Conservation (phyloP, 30 jellyfish, hydroid and myxozoan species). For the Rhopilema esculentum region DNA sequence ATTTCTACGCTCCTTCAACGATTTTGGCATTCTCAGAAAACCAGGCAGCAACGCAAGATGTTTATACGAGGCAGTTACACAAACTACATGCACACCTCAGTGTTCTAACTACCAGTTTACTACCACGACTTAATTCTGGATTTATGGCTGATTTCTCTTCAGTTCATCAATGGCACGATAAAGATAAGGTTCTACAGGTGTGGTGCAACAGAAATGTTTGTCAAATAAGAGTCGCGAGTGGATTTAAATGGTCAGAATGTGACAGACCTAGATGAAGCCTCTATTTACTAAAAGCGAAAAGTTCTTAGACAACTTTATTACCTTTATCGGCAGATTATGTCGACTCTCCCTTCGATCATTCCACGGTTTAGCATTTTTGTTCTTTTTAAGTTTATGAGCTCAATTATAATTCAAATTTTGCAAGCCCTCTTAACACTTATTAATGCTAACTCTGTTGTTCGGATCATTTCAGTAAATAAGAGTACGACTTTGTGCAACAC, state of each 20-base stretch:
- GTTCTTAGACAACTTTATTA: not conserved
- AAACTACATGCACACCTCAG: not conserved
- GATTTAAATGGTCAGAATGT: not conserved
- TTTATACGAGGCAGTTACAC: no score
- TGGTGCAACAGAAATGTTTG: not conserved
- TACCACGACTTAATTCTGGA: not conserved
- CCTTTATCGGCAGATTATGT: not conserved
- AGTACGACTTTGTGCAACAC: not conserved
- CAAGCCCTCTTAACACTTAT: not conserved
- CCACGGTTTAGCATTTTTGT: not conserved
- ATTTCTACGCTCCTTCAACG: constrained; percentile 34
- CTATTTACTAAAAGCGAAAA: not conserved
- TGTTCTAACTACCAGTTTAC: not conserved
- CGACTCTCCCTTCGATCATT: not conserved
- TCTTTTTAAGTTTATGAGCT: not conserved
- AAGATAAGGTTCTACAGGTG: not conserved
- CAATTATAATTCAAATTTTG: not conserved
- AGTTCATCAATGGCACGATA: not conserved
- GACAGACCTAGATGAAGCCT: not conserved
- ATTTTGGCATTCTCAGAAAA: constrained; percentile 18
- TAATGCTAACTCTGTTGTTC: not conserved
- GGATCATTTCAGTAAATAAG: not conserved
- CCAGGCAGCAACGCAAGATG: not conserved
- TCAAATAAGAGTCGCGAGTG: no score
- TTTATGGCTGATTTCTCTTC: not conserved